Percentiles rank a stretch among this genome's conserved stretches.
phyloP scores from a whole-genome alignment of 2,888 invertebrate genomes.

The Synergus laeviventris region DNA sequence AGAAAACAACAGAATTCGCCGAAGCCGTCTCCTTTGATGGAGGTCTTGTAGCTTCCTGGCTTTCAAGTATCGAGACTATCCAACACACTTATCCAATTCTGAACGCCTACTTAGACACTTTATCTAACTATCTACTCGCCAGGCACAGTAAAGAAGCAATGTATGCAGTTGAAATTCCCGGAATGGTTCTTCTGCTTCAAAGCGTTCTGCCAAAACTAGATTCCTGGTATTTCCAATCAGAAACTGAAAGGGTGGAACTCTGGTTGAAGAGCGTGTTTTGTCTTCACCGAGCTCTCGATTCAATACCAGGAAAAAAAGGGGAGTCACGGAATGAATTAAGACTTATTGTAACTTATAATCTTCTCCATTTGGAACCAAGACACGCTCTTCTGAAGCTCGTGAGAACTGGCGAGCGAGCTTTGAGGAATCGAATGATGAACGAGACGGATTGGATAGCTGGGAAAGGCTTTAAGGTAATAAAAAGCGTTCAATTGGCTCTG shows the following conservation, averaged over 20 bases:
- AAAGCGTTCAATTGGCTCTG: constrained; percentile 72
- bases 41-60: constrained; percentile 72
- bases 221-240: constrained; percentile 73
- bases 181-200: constrained; percentile 73
- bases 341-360: constrained; percentile 72
- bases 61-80: constrained; percentile 73
- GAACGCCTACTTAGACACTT: constrained; percentile 71
- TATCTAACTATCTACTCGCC: constrained; percentile 69
- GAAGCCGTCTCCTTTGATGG: constrained; percentile 73
- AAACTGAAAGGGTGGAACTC: constrained; percentile 69
- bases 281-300: constrained; percentile 70
- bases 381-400: constrained; percentile 72
- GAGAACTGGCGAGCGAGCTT: constrained; percentile 69
- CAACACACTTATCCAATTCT: constrained; percentile 72
- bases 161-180: constrained; percentile 72
- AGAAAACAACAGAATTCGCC: constrained; percentile 69
- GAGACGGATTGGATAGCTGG: constrained; percentile 75
- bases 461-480: constrained; percentile 73
- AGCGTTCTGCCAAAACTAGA: constrained; percentile 73
- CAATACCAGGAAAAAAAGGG: constrained; percentile 61
- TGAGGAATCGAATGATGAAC: constrained; percentile 73
- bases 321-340: constrained; percentile 71
- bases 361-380: constrained; percentile 72
- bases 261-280: constrained; percentile 73
- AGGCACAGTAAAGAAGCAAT: constrained; percentile 71